A percentile compares a stretch with the other conserved stretches of the same genome.
These are phyloP conservation scores for Oryzias celebensis DNA, from an alignment of 2,113 vertebrate species.

Conservation along the genomic window DNA sequence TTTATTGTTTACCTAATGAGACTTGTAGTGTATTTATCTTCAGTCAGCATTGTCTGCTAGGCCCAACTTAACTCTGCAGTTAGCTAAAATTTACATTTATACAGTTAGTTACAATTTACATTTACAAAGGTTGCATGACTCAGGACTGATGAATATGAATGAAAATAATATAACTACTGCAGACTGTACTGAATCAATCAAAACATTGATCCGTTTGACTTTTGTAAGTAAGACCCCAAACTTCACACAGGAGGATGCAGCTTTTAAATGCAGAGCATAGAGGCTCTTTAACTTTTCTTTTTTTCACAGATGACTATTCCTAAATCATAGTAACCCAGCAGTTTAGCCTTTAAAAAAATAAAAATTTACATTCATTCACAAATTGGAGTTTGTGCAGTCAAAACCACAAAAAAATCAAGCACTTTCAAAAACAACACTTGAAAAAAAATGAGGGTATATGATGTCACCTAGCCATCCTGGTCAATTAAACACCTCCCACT, in stretches of 20 bases:
- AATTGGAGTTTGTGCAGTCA: conserved; percentile 40
- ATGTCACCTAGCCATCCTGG: conserved; percentile 72
- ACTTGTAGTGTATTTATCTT: conserved; percentile 25
- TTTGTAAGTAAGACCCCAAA: conserved; percentile 30
- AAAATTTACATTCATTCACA: conserved; percentile 34
- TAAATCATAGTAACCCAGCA: background rate
- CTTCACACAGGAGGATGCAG: background rate
- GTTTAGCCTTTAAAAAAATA: conserved; percentile 4
- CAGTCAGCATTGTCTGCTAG: conserved; percentile 29
- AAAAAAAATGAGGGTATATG: conserved; percentile 71
- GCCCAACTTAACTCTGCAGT: conserved; percentile 42
- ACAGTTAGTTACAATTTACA: background rate
- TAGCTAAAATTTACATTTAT: background rate
- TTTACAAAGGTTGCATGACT: conserved; percentile 43
- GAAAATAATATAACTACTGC: conserved; percentile 35
- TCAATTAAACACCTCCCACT: conserved; percentile 86
- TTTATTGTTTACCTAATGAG: conserved; percentile 54
- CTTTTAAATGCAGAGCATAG: background rate
- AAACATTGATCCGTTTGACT: conserved; percentile 46
- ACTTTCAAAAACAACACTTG: conserved; percentile 61
- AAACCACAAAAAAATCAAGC: conserved; percentile 56
- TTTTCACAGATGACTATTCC: conserved; percentile 3
- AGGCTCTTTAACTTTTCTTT: conserved; percentile 5
- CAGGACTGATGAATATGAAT: conserved; percentile 62
- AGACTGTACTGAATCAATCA: conserved; percentile 24